These are phyloP conservation scores for Sorex fumeus DNA, from an alignment of 2,113 vertebrate genomes.

Conservation along the genomic window DNA sequence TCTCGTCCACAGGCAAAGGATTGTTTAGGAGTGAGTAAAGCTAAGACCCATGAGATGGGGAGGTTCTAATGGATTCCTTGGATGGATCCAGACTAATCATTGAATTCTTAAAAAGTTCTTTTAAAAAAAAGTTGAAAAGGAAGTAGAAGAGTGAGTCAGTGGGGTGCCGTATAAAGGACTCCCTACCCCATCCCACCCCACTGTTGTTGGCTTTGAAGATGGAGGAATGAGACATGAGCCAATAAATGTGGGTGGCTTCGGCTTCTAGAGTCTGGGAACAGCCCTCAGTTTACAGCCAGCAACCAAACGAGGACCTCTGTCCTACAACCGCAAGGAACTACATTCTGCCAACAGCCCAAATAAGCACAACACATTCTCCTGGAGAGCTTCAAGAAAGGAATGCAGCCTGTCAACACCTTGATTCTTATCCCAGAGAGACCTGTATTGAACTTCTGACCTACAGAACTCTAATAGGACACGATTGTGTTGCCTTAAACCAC, in stretches of 20 bases:
- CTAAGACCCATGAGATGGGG: constrained; percentile 11
- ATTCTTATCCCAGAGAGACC: neutral
- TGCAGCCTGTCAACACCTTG: neutral
- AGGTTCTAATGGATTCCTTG: constrained; percentile 7
- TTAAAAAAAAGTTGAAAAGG: neutral
- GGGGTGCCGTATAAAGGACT: neutral
- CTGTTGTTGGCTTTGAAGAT: constrained; percentile 49
- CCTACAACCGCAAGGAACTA: constrained; percentile 4
- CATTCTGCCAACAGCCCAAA: constrained; percentile 10
- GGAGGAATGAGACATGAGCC: constrained; percentile 22
- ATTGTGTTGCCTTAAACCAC: constrained; percentile 20
- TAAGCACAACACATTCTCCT: constrained; percentile 28
- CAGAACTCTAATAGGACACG: constrained; percentile 38
- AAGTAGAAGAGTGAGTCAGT: constrained; percentile 43
- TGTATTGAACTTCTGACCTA: neutral
- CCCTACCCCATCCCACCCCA: neutral
- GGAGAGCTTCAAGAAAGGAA: constrained; percentile 40
- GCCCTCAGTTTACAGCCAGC: constrained; percentile 13
- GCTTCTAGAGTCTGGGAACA: constrained; percentile 41
- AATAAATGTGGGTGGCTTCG: constrained; percentile 44
- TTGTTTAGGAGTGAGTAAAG: constrained; percentile 23
- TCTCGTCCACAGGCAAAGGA: neutral
- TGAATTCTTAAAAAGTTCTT: neutral
- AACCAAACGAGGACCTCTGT: constrained; percentile 10
- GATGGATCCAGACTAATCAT: constrained; percentile 10